Base-by-base conservation (phyloP, 1,140 invertebrate genomes). In the Drosophila auraria region DNA sequence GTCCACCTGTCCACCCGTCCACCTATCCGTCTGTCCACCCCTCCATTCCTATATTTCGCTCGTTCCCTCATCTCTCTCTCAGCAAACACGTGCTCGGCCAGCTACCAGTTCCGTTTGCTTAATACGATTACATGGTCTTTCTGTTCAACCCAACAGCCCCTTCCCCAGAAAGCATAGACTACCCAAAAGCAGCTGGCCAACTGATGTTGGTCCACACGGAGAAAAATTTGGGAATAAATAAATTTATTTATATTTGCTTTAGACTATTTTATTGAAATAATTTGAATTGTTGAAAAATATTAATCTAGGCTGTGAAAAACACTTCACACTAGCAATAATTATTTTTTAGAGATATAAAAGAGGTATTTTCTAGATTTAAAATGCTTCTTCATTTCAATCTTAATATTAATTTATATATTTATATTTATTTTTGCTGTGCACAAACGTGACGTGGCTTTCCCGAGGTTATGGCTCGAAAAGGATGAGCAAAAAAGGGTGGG, bases 91-190 rank as follows among this genome's bases (percentile, higher is more conserved):
- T 80, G 79, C 77, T 63, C 80, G 78, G 60, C 80, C 79, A 69
- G 56, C 78, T 65, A 80, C 71, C 82, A 89, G 82, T 82, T 89
- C 84, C 82, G 86, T 73, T 84, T 89, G 70, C 71, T 89, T 89
- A 87, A 90, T 87, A 86, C 82, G 75, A 70, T 82, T 78, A 78
- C 61, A 63, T 51, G 68, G 49, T 61, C 62, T 42, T 44, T 69
- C 63, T 71, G 69, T 60, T 30, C 69, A 17, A 36, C 38, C 69
- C 64, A 2, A 73, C 40, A 38, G 20, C n/a, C 54, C 47, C 66
- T 11, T 38, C 8, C 23, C 53, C 65, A 17, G 49, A 70, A 81
- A 82, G 8, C 71, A 79, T 82, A 56, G 78, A 68, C 78, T 66
- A 69, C 44, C 44, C 54, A 63, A 78, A 77, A 63, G 12, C 56